Evolutionary conservation across 1,140 invertebrate genomes (phyloP).

Genomic region (Heliconius melpomene): DNA sequence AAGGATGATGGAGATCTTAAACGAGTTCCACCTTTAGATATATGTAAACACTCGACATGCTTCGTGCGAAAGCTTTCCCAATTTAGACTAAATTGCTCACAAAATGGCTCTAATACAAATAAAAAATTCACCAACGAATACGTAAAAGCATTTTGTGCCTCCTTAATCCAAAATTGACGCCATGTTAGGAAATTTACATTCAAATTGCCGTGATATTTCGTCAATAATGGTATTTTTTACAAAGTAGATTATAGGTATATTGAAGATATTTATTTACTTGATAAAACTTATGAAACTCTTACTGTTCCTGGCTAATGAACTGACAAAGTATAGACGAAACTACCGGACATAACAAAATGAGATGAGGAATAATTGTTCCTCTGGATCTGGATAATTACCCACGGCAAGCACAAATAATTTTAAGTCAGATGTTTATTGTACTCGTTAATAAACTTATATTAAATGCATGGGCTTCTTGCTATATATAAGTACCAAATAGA

Average conservation of each 20-base stretch:
- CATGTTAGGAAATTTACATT: slow-evolving; percentile 25
- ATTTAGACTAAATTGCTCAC: slow-evolving; percentile 43
- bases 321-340: too few relatives aligned
- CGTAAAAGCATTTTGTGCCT: slow-evolving; percentile 46
- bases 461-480: too few relatives aligned
- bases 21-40: slow-evolving; percentile 30
- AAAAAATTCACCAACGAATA: slow-evolving; percentile 38
- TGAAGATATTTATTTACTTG: not conserved
- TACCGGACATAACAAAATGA: too few relatives aligned
- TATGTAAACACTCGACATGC: slow-evolving; percentile 36
- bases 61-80: slow-evolving; percentile 30
- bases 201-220: slow-evolving; percentile 1
- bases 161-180: slow-evolving; percentile 39
- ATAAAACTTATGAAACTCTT: not conserved
- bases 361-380: too few relatives aligned
- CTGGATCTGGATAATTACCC: too few relatives aligned
- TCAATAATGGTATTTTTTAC: not conserved
- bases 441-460: too few relatives aligned
- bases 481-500: too few relatives aligned
- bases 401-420: too few relatives aligned
- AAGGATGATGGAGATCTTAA: not conserved
- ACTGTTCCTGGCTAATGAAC: not conserved
- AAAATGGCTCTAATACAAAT: slow-evolving; percentile 41
- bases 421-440: too few relatives aligned
- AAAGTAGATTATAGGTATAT: not conserved